A percentile compares a stretch with the other conserved stretches of the same genome.
phyloP scores from a whole-genome alignment of 1,140 invertebrate species.

The Choristoneura fumiferana region DNA sequence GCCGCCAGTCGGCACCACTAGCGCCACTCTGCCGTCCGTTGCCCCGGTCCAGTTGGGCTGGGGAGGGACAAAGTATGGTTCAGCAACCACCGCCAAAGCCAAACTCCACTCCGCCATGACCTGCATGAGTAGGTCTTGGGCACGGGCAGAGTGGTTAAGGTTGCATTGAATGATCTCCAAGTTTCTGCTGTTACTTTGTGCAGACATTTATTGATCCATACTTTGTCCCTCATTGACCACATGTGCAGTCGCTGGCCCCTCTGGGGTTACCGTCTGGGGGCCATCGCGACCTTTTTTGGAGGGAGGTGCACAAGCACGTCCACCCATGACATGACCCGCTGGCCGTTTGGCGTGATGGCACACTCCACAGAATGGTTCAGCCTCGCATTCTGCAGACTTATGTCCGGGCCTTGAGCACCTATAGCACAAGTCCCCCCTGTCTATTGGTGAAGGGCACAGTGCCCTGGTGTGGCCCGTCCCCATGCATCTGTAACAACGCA shows the following conservation, averaged over 20 bases:
- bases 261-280: slow-evolving; percentile 4
- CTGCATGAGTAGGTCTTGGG: slow-evolving; percentile 31
- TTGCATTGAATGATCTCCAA: slow-evolving; percentile 17
- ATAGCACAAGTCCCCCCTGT: not conserved
- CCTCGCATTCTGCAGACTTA: not conserved
- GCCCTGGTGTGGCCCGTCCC: no score
- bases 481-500: no score
- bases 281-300: not conserved
- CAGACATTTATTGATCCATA: not conserved
- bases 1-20: no score
- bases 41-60: not conserved
- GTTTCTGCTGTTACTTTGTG: not conserved
- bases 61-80: not conserved
- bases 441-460: not conserved
- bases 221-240: slow-evolving; percentile 24
- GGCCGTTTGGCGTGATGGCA: not conserved
- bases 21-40: not conserved
- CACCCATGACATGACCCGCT: not conserved
- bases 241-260: no score
- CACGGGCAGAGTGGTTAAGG: slow-evolving; percentile 27
- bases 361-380: not conserved
- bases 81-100: slow-evolving; percentile 18
- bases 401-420: not conserved
- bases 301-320: not conserved
- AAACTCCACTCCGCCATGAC: slow-evolving; percentile 22